Conservation (phyloP, 2,797 vertebrate species). For the Triplophysa bombifrons region DNA sequence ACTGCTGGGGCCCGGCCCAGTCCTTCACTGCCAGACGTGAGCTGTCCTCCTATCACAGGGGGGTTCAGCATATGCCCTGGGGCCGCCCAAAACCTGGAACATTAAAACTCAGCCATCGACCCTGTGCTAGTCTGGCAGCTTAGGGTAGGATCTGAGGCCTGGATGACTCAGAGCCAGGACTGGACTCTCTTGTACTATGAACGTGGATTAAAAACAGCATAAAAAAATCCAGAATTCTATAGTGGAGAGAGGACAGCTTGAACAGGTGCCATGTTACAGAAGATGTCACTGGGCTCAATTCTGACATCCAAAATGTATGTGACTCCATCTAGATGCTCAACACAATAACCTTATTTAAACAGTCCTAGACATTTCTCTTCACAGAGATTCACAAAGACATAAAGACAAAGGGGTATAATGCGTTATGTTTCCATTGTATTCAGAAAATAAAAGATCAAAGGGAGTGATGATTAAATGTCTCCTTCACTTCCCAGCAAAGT, state of each 20-base stretch:
- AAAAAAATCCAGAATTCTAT: conserved; percentile 17
- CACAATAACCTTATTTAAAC: neutral
- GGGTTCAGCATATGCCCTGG: conserved; percentile 64
- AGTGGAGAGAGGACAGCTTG: neutral
- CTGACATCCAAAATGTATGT: neutral
- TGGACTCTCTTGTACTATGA: conserved; percentile 12
- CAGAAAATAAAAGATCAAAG: conserved; percentile 20
- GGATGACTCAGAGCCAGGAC: conserved; percentile 34
- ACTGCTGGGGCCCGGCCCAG: conserved; percentile 44
- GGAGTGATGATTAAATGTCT: conserved; percentile 44
- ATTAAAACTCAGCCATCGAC: conserved; percentile 68
- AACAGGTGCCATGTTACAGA: neutral
- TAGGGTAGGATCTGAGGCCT: conserved; percentile 60
- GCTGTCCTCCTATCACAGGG: conserved; percentile 60
- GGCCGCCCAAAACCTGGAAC: conserved; percentile 72
- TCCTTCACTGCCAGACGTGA: conserved; percentile 51
- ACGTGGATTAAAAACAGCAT: conserved; percentile 15
- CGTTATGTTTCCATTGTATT: neutral
- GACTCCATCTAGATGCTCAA: neutral
- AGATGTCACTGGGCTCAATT: neutral
- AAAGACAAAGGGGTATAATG: neutral
- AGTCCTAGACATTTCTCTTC: neutral
- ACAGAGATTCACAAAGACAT: neutral
- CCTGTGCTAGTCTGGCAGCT: conserved; percentile 72
- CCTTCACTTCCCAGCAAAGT: conserved; percentile 39